Evolutionary conservation across 2,888 invertebrate species (phyloP), one percentile per base, ranked within the genome.

Genomic region (Azorinus chamasolen): DNA sequence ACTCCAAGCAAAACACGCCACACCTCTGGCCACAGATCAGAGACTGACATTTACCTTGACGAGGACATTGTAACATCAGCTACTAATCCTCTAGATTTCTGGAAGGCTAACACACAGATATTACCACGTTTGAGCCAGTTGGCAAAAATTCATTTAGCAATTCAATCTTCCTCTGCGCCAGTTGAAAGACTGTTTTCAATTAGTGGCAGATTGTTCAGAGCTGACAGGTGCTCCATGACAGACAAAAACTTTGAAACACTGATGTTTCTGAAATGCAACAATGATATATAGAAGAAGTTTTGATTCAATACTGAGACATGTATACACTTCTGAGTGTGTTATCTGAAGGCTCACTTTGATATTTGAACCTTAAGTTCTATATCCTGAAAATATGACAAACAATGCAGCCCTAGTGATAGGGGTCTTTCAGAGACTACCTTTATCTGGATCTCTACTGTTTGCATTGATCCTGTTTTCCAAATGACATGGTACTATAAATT

Each of bases 131-230:
- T 68, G 41, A 24, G 43, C n/a, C 46, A 51, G 37, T 18, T 64
- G 16, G 74, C 68, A 18, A 16, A 16, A 16, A 25, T 43, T 22
- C 61, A 70, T 43, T 41, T 77, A 54, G 22, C 62, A 24, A 48
- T 71, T 51, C 66, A 66, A 22, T 63, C 58, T 3, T 50, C 61
- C n/a, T 77, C 64, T 41, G 64, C 73, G 22, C 69, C 53, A 43
- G 69, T 78, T 8, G 73, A 78, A 58, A 37, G 65, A 50, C 27
- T 64, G 1, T 78, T 73, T 53, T 64, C 55, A 46, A 68, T 69
- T 25, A 69, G 69, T 39, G 73, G 73, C 14, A 73, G 69, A 50
- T 55, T 69, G 4, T 70, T 69, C 22, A 55, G 65, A 25, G 51
- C 69, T 48, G 73, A 78, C 14, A 78, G 62, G 43, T 78, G 69